phyloP scores from a whole-genome alignment of 2,113 vertebrate species.

The Oplegnathus fasciatus region DNA sequence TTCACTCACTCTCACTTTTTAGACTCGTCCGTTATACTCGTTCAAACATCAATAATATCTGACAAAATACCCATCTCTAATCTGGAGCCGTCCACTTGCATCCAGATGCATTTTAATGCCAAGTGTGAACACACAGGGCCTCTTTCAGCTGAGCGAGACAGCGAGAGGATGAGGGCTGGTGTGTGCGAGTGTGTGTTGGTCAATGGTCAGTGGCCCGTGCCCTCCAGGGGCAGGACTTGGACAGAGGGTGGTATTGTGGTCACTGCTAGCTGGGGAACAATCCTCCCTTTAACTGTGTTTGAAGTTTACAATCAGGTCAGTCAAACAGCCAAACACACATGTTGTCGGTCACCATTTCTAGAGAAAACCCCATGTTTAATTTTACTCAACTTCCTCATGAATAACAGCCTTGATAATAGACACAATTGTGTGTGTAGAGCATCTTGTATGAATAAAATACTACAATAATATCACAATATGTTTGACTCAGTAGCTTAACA shows the following conservation, averaged over 20 bases:
- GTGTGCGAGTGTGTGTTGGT: conserved; percentile 35
- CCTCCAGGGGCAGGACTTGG: conserved; percentile 50
- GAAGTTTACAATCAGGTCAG: conserved; percentile 56
- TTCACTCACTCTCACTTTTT: not conserved
- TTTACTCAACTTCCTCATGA: conserved; percentile 20
- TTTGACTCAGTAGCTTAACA: not conserved
- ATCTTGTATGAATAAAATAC: not conserved
- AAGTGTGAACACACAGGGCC: conserved; percentile 48
- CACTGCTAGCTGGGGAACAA: conserved; percentile 56
- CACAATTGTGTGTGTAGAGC: not conserved
- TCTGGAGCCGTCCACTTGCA: conserved; percentile 28
- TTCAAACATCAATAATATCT: not conserved
- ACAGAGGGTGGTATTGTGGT: conserved; percentile 75
- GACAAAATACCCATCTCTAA: not conserved
- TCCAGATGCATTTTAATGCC: conserved; percentile 14
- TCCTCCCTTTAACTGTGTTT: conserved; percentile 50
- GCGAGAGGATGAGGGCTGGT: conserved; percentile 36
- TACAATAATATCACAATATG: not conserved
- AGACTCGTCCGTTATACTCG: not conserved
- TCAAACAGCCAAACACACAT: conserved; percentile 25
- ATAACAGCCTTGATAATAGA: not conserved
- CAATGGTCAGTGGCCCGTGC: conserved; percentile 69
- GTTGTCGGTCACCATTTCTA: conserved; percentile 15
- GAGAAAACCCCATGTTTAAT: conserved; percentile 14
- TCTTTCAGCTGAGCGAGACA: conserved; percentile 50